phyloP scores from a whole-genome alignment of 2,797 vertebrate genomes.

The Momotus momota region DNA sequence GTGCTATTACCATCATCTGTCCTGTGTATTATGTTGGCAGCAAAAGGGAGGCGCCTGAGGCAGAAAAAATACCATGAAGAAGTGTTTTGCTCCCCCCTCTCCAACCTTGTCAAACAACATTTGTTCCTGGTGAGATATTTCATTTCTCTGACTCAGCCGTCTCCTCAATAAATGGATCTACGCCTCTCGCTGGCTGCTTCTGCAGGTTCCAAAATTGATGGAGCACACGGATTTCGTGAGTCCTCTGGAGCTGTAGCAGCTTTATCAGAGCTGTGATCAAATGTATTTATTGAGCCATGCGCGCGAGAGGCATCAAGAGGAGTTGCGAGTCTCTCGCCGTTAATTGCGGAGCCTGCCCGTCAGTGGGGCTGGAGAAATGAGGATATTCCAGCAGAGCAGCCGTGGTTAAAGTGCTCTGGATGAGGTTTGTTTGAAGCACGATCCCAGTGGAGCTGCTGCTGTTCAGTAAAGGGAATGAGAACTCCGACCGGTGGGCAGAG shows the following conservation, averaged over 20 bases:
- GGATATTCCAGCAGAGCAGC: not conserved
- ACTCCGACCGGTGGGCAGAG: not conserved
- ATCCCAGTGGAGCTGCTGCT: not conserved
- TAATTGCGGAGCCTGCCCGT: not conserved
- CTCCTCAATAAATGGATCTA: not conserved
- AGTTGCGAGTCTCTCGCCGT: not conserved
- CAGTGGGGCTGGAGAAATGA: not conserved
- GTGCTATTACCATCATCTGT: not conserved
- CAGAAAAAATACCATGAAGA: not conserved
- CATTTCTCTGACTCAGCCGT: not conserved
- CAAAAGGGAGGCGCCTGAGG: slow-evolving; percentile 33
- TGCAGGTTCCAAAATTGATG: slow-evolving; percentile 4
- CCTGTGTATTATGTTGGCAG: not conserved
- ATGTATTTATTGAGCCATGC: not conserved
- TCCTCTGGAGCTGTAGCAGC: not conserved
- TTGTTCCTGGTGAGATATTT: slow-evolving; percentile 23
- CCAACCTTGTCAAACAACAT: not conserved
- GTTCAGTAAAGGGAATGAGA: not conserved
- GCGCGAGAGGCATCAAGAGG: not conserved
- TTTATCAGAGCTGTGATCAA: slow-evolving; percentile 24
- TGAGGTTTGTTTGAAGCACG: not conserved
- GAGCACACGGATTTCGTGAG: not conserved
- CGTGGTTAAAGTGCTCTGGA: not conserved
- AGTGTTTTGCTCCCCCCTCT: not conserved
- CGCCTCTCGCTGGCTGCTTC: not conserved